A percentile compares a stretch with the other conserved stretches of the same genome.
Evolutionary conservation across 2,888 invertebrate genomes (phyloP).

Genomic region (Leptopilina syphax): DNA sequence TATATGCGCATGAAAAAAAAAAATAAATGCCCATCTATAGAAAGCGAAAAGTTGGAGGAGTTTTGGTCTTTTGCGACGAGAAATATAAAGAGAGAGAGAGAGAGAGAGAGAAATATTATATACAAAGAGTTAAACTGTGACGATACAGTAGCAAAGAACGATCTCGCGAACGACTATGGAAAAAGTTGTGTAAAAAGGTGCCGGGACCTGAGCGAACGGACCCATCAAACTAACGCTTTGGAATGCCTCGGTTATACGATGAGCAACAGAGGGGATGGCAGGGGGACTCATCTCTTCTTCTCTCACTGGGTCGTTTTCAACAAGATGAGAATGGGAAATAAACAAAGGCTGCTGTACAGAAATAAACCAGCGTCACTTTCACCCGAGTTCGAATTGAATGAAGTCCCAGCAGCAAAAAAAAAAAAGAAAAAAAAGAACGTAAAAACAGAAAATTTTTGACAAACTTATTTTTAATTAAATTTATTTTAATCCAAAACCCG

Average conservation of each 20-base stretch:
- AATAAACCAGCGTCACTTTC: background rate
- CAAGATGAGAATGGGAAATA: conserved; percentile 1
- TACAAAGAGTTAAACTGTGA: conserved; percentile 62
- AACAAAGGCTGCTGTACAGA: background rate
- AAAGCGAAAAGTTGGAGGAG: conserved; percentile 52
- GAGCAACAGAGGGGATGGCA: background rate
- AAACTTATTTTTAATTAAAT: no score
- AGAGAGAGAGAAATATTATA: conserved; percentile 59
- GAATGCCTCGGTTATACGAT: conserved; percentile 38
- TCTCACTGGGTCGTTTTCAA: conserved; percentile 35
- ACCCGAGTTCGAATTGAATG: background rate
- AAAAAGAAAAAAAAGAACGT: no score
- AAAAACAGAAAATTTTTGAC: no score
- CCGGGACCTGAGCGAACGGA: conserved; percentile 43
- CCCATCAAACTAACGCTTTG: conserved; percentile 43
- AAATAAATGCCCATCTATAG: background rate
- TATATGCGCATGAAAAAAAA: no score
- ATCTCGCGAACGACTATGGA: conserved; percentile 60
- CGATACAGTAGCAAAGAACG: conserved; percentile 60
- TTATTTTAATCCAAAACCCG: no score
- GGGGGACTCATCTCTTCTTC: conserved; percentile 20
- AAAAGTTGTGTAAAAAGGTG: conserved; percentile 61
- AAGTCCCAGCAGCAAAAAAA: background rate
- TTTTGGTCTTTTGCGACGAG: conserved; percentile 50
- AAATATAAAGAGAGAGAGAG: no score